phyloP scores from a whole-genome alignment of 2,797 vertebrate genomes.

The Bovichtus diacanthus region DNA sequence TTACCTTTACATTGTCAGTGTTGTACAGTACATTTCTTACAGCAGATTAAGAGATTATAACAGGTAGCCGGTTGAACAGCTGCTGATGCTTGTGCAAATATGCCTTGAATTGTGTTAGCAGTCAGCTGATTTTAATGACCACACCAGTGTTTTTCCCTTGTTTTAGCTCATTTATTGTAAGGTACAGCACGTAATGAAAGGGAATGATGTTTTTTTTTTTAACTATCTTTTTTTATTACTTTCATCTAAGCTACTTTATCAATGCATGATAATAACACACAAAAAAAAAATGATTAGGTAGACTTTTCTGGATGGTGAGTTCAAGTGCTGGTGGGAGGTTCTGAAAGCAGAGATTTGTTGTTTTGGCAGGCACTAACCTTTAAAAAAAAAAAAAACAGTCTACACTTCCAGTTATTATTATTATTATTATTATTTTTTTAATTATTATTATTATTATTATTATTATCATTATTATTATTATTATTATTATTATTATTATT shows the following conservation, averaged over 20 bases:
- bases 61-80: slow-evolving; percentile 38
- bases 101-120: slow-evolving; percentile 2
- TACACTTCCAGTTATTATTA: too few species aligned
- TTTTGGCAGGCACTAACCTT: too few species aligned
- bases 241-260: background rate
- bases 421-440: too few species aligned
- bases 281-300: background rate
- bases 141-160: slow-evolving; percentile 34
- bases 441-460: too few species aligned
- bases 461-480: too few species aligned
- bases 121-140: slow-evolving; percentile 21
- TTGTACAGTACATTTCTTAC: slow-evolving; percentile 48
- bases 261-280: background rate
- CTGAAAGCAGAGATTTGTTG: slow-evolving; percentile 2
- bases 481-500: too few species aligned
- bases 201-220: slow-evolving; percentile 4
- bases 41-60: slow-evolving; percentile 35
- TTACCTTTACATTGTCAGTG: slow-evolving; percentile 38
- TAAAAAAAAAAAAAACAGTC: too few species aligned
- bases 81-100: slow-evolving; percentile 39
- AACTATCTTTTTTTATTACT: background rate
- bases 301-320: background rate
- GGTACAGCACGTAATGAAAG: background rate
- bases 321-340: background rate
- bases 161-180: slow-evolving; percentile 15